Evolutionary conservation across 2,888 invertebrate species (phyloP).

Genomic region (Orchestes rusci): DNA sequence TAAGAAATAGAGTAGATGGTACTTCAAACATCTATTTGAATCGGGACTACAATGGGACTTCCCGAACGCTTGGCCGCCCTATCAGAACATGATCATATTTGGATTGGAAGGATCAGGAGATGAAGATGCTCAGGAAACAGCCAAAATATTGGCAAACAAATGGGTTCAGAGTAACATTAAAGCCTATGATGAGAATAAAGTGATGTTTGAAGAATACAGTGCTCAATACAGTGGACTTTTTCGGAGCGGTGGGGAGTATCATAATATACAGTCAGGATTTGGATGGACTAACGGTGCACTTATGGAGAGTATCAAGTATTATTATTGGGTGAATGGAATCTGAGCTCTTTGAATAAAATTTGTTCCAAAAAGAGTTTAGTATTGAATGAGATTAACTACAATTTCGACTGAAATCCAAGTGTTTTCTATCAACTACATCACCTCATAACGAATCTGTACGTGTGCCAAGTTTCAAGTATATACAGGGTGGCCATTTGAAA

Average conservation of each 20-base stretch:
- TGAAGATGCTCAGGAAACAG: conserved; percentile 35
- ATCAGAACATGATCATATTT: conserved; percentile 66
- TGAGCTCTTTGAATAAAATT: too few species aligned
- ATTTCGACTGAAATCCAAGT: too few species aligned
- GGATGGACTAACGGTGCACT: conserved; percentile 39
- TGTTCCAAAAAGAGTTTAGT: too few species aligned
- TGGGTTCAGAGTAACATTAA: conserved; percentile 64
- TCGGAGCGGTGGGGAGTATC: conserved; percentile 78
- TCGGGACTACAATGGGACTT: conserved; percentile 66
- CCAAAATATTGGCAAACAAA: conserved; percentile 57
- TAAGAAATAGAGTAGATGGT: too few species aligned
- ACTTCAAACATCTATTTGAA: conserved; percentile 54
- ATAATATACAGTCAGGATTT: conserved; percentile 38
- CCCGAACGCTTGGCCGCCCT: conserved; percentile 82
- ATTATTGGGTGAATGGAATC: conserved; percentile 28
- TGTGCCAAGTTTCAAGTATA: too few species aligned
- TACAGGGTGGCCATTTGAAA: too few species aligned
- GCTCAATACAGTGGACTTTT: conserved; percentile 55
- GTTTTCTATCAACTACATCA: too few species aligned
- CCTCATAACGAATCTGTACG: too few species aligned
- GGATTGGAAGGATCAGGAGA: conserved; percentile 40
- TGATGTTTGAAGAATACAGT: conserved; percentile 73
- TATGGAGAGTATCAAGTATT: conserved; percentile 51
- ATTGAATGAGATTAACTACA: too few species aligned
- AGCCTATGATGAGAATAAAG: conserved; percentile 52